Base-by-base conservation (phyloP, 92 coral and sea anemone genomes). In the Porites rus region DNA sequence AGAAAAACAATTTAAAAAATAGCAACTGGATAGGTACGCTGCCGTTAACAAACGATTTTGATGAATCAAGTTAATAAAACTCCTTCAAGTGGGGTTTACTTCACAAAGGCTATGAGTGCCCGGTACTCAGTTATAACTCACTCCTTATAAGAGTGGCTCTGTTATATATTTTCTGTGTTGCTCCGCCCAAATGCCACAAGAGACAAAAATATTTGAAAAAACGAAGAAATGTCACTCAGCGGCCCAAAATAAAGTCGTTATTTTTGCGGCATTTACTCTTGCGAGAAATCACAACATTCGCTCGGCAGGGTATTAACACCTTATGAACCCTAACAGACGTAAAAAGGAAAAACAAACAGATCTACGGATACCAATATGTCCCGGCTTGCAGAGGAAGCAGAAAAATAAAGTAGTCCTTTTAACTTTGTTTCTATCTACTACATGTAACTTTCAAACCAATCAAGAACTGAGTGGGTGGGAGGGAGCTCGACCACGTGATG, bases 101-200 rank as follows among this genome's bases (percentile, higher is more conserved):
- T n/a, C 79, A 86, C 79, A 82, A 67, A 58, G 91, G 91, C 46
- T 63, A 65, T 64, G 38, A 43, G 38, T 10, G 19, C 19, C 0
- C 61, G 20, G 19, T 72, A 24, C 73, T 78, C 72, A n/a, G 64
- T 78, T 25, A 24, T 28, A 24, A 46, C 59, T 78, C 60, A 59
- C 59, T 22, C 58, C 50, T 78, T 59, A 64, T 43, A 58, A 78
- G 38, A 78, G 46, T 65, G 46, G 0, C 72, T 78, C 28, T 78
- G 59, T 61, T 59, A 38, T 46, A 65, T 46, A 20, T 43, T 46
- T 65, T 38, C 83, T 63, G 20, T 43, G n/a, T 18, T 38, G 43
- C 72, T 50, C 83, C 61, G 83, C 83, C 72, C 72, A 78, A n/a
- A 67, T 67, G 0, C 16, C 24, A 25, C 46, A 16, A 31, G 22